Conservation (phyloP, 2,113 vertebrate species). For the Lagopus muta region DNA sequence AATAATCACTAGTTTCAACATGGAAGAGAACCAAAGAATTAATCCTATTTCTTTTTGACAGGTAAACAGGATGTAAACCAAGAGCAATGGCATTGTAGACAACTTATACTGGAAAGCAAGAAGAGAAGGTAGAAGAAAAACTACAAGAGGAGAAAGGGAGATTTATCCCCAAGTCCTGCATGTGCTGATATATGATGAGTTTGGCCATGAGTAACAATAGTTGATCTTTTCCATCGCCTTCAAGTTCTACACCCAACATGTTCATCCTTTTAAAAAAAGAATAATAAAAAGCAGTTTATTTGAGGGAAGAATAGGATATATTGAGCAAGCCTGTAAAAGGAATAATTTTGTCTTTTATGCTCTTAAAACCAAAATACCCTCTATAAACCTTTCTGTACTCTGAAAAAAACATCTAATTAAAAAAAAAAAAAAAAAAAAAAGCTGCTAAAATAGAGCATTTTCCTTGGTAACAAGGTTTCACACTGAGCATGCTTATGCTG, state of each 20-base stretch:
- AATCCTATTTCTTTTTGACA: background rate
- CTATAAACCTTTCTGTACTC: background rate
- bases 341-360: background rate
- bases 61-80: background rate
- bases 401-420: background rate
- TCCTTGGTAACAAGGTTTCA: conserved; percentile 29
- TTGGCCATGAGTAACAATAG: background rate
- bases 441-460: conserved; percentile 64
- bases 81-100: background rate
- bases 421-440: background rate
- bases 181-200: background rate
- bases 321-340: background rate
- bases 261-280: background rate
- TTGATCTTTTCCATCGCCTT: background rate
- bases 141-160: background rate
- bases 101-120: background rate
- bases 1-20: background rate
- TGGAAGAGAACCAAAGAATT: background rate
- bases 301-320: background rate
- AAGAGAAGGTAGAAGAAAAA: background rate
- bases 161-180: background rate
- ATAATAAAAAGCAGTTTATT: background rate
- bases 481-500: background rate
- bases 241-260: background rate
- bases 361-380: background rate